Evolutionary conservation across 2,113 vertebrate genomes (phyloP).

Genomic region (Ophthalmolycus amberensis): DNA sequence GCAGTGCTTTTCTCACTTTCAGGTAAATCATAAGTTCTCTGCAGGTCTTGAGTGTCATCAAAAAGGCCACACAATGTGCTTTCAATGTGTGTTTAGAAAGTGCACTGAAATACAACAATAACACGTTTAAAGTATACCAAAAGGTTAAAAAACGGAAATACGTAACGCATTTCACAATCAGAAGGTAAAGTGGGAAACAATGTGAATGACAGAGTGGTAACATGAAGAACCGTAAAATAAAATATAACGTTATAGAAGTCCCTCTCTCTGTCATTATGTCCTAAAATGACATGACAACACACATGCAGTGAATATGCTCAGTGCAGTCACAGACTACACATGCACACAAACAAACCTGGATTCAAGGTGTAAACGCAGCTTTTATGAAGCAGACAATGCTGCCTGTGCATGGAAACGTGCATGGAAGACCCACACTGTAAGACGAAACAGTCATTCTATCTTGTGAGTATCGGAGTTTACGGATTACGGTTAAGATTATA

Average conservation of each 20-base stretch:
- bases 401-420: neutral
- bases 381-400: neutral
- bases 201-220: neutral
- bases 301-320: neutral
- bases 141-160: neutral
- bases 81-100: neutral
- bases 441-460: neutral
- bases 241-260: conserved; percentile 1
- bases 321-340: neutral
- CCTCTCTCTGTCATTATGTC: neutral
- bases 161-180: neutral
- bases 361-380: neutral
- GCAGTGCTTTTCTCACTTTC: neutral
- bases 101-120: neutral
- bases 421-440: neutral
- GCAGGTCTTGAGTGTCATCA: neutral
- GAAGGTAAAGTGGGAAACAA: neutral
- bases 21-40: neutral
- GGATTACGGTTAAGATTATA: neutral
- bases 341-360: neutral
- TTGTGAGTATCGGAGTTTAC: neutral
- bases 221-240: conserved; percentile 11
- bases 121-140: neutral
- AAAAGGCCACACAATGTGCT: neutral
- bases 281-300: conserved; percentile 6